Evolutionary conservation across 2,797 vertebrate genomes (phyloP).

Genomic region (Mormyrus hasselquistii): DNA sequence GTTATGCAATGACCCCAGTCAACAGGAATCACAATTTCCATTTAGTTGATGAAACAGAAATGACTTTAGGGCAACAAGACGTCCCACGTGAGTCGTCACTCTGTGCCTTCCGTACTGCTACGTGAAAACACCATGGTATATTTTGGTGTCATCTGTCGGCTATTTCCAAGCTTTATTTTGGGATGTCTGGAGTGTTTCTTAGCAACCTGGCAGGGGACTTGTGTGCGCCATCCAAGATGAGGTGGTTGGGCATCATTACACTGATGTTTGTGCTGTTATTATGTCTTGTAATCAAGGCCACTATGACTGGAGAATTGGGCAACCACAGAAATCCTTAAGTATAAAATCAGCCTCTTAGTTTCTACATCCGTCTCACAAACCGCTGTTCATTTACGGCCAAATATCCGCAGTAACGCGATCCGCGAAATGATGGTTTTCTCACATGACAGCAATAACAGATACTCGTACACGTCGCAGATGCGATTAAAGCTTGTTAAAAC

Average conservation of each 20-base stretch:
- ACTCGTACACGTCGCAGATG: background rate
- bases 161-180: background rate
- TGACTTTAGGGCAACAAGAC: background rate
- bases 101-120: background rate
- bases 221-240: background rate
- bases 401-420: too few species aligned
- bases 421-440: background rate
- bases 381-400: background rate
- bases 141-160: background rate
- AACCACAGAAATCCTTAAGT: background rate
- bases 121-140: background rate
- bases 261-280: background rate
- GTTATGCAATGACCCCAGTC: background rate
- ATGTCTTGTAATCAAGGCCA: background rate
- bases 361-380: background rate
- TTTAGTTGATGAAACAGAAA: conserved; percentile 1
- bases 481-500: background rate
- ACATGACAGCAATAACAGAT: background rate
- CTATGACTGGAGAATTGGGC: background rate
- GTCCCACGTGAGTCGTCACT: background rate
- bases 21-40: background rate
- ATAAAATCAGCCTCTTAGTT: background rate
- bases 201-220: conserved; percentile 1
- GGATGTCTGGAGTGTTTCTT: conserved; percentile 18
- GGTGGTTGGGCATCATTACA: background rate